phyloP scores from a whole-genome alignment of 2,113 vertebrate species.

The Lepus americanus region DNA sequence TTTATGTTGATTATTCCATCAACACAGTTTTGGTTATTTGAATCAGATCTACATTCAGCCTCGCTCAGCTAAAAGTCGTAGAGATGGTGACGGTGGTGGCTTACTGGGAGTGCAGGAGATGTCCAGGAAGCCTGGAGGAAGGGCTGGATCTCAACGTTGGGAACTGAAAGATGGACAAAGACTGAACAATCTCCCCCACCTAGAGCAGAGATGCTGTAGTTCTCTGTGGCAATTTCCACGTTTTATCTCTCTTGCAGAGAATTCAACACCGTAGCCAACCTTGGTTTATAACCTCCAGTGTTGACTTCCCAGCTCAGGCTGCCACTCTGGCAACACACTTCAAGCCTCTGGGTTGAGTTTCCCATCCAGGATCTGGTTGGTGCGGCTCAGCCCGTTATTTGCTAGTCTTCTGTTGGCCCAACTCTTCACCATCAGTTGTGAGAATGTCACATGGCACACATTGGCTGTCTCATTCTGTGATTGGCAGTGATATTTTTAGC shows the following conservation, averaged over 20 bases:
- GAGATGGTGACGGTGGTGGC: neutral
- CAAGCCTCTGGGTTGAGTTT: neutral
- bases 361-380: neutral
- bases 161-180: neutral
- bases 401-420: neutral
- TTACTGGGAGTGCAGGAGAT: neutral
- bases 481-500: neutral
- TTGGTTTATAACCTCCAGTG: neutral
- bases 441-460: neutral
- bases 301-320: neutral
- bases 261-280: neutral
- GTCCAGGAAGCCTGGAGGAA: neutral
- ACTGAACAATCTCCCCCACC: neutral
- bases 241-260: accelerated
- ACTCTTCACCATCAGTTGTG: neutral
- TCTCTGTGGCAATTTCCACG: neutral
- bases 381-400: neutral
- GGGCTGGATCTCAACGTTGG: neutral
- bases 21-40: neutral
- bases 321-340: too few relatives aligned
- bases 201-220: neutral
- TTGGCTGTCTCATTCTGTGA: neutral
- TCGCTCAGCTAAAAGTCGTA: neutral
- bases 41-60: neutral
- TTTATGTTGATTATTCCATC: neutral